Percentiles rank a stretch among this genome's conserved stretches.
Conservation (phyloP, 2,888 invertebrate species). For the Villa cingulata region DNA sequence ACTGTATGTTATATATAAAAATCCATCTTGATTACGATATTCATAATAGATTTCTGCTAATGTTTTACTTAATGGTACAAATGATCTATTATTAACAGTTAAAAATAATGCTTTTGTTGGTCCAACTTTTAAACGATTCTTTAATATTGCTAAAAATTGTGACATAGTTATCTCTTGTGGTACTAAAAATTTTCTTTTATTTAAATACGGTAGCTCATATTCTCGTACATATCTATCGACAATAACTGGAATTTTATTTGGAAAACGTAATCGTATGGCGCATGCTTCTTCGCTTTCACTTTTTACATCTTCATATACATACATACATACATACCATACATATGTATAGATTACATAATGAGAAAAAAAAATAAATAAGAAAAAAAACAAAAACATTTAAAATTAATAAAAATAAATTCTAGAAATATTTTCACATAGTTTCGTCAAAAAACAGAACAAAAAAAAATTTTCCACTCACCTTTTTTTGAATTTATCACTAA, state of each 20-base stretch:
- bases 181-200: constrained; percentile 77
- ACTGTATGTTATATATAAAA: constrained; percentile 77
- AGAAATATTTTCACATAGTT: not conserved
- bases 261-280: constrained; percentile 63
- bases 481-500: constrained; percentile 5
- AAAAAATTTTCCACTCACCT: constrained; percentile 4
- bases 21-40: constrained; percentile 68
- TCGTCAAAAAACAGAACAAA: not conserved
- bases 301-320: not conserved
- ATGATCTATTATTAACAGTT: constrained; percentile 66
- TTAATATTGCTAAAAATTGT: constrained; percentile 69
- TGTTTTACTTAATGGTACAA: constrained; percentile 67
- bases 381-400: not conserved
- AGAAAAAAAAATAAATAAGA: not conserved
- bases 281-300: constrained; percentile 56
- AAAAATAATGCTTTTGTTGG: constrained; percentile 61
- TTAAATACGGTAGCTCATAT: constrained; percentile 56
- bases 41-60: constrained; percentile 68
- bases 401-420: not conserved
- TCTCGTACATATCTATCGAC: constrained; percentile 73
- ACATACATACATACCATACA: too few species aligned
- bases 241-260: constrained; percentile 71
- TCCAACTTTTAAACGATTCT: constrained; percentile 40
- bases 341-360: not conserved
- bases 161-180: constrained; percentile 83